phyloP scores from a whole-genome alignment of 1,140 invertebrate species.

The Drosophila suzukii region DNA sequence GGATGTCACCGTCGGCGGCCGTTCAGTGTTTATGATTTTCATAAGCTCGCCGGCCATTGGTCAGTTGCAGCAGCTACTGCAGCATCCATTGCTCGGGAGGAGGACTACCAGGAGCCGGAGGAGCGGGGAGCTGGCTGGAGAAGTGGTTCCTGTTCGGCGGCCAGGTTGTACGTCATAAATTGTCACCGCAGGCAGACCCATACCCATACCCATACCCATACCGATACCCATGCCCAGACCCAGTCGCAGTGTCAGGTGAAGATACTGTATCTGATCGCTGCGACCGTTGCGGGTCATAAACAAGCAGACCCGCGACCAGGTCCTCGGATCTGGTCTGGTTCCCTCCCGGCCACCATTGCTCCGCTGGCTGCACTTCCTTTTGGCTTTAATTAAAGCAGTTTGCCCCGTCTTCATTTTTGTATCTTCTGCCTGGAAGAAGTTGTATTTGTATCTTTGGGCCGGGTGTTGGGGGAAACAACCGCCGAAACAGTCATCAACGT shows the following conservation, averaged over 20 bases:
- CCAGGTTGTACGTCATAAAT: conserved; percentile 79
- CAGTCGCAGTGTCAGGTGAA: conserved; percentile 67
- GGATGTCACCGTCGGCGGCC: conserved; percentile 63
- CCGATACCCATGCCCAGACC: not conserved
- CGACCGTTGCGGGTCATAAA: conserved; percentile 70
- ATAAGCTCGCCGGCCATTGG: conserved; percentile 72
- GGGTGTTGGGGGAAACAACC: not conserved
- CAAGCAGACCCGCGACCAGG: conserved; percentile 46
- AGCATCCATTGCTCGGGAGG: conserved; percentile 30
- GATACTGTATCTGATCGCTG: conserved; percentile 76
- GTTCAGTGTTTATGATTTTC: conserved; percentile 84
- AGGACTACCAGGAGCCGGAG: conserved; percentile 26
- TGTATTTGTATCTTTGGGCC: conserved; percentile 32
- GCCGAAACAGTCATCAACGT: conserved; percentile 35
- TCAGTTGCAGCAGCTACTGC: conserved; percentile 20
- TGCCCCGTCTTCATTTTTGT: conserved; percentile 69
- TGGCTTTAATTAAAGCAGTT: conserved; percentile 75
- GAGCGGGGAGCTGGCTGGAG: conserved; percentile 27
- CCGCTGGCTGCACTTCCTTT: conserved; percentile 12
- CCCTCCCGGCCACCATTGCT: conserved; percentile 29
- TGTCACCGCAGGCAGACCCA: conserved; percentile 54
- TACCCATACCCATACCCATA: not conserved
- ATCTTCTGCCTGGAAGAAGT: conserved; percentile 30
- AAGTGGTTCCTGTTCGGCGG: conserved; percentile 29
- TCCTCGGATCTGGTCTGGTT: conserved; percentile 42